Conservation (phyloP, 2,888 invertebrate species). For the Frankliniella fusca region DNA sequence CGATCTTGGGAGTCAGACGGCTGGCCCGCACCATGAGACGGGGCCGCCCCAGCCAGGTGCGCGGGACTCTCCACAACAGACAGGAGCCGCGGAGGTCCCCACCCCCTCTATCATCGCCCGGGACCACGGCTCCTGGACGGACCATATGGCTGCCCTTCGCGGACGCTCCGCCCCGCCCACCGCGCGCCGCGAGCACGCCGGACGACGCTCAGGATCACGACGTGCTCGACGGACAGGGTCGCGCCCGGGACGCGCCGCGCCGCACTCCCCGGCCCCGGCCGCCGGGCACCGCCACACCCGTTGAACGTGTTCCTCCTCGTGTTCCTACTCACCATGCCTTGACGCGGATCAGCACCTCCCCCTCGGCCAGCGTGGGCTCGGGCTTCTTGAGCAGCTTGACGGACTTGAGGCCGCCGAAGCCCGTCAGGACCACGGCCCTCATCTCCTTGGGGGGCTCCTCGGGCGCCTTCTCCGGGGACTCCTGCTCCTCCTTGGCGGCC, state of each 20-base stretch:
- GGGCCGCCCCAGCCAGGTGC: too few species aligned
- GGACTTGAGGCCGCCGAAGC: conserved; percentile 80
- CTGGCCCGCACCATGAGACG: too few species aligned
- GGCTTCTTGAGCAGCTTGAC: conserved; percentile 78
- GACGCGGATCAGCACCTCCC: conserved; percentile 76
- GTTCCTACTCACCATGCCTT: conserved; percentile 73
- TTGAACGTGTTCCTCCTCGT: conserved; percentile 37
- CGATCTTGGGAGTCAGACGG: too few species aligned
- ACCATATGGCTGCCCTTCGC: not conserved
- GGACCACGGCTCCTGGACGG: not conserved
- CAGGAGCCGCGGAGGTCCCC: too few species aligned
- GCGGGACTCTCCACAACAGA: too few species aligned
- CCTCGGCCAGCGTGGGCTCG: conserved; percentile 65
- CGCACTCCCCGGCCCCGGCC: too few species aligned
- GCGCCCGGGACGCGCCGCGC: too few species aligned
- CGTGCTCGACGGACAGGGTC: conserved; percentile 40
- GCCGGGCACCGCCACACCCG: too few species aligned
- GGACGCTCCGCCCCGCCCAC: conserved; percentile 21
- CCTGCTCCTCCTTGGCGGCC: conserved; percentile 46
- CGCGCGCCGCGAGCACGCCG: conserved; percentile 35
- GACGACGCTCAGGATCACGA: conserved; percentile 45
- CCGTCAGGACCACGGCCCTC: conserved; percentile 77
- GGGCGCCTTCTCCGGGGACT: conserved; percentile 42
- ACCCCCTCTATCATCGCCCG: too few species aligned
- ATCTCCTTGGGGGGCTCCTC: conserved; percentile 71